These are phyloP conservation scores for Anguilla anguilla DNA, from an alignment of 2,797 vertebrate genomes.

Conservation along the genomic window DNA sequence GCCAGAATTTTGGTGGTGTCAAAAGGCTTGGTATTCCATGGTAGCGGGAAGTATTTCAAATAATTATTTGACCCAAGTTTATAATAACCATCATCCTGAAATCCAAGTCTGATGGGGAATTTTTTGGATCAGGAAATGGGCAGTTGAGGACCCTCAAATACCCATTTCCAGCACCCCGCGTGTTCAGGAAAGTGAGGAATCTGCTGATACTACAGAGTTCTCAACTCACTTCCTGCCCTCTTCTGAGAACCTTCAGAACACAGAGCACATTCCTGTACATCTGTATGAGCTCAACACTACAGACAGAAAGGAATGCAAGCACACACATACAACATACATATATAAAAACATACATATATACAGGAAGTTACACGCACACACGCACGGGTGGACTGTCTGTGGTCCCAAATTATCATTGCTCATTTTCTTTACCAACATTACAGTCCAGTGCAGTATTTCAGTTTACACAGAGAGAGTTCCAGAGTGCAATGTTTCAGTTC, in stretches of 20 bases:
- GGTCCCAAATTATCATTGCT: no score
- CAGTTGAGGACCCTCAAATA: not conserved
- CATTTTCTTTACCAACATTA: no score
- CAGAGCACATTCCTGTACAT: slow-evolving; percentile 20
- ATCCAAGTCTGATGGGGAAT: not conserved
- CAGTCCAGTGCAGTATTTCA: no score
- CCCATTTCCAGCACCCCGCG: not conserved
- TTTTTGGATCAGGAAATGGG: not conserved
- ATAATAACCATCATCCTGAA: not conserved
- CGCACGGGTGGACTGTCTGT: no score
- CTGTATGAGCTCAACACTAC: no score
- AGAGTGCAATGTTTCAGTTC: not conserved
- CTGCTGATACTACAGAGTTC: not conserved
- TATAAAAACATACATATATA: no score
- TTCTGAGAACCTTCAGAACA: not conserved
- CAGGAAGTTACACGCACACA: no score
- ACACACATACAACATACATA: not conserved
- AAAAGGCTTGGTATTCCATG: no score
- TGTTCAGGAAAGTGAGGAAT: not conserved
- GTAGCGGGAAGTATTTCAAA: not conserved
- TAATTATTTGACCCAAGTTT: not conserved
- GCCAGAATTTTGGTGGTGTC: no score
- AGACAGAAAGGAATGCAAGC: not conserved
- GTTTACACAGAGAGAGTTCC: not conserved
- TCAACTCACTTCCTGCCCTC: not conserved